Conservation (phyloP, 2,888 invertebrate genomes). For the Drosophila buzzatii region DNA sequence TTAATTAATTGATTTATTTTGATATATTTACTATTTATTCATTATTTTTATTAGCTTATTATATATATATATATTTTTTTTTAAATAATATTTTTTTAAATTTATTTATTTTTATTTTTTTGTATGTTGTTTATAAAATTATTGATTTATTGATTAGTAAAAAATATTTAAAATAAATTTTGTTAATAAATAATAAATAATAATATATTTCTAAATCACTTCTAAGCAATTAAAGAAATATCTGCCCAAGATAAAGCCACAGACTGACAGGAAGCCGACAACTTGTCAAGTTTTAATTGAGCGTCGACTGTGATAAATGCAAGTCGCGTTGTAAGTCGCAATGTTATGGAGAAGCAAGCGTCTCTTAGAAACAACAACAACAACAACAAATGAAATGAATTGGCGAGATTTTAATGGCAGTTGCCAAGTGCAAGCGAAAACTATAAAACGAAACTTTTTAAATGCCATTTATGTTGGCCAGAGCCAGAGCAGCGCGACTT, state of each 20-base stretch:
- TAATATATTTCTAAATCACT: too few relatives aligned
- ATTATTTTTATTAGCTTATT: too few relatives aligned
- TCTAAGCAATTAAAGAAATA: neutral
- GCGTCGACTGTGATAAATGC: constrained; percentile 28
- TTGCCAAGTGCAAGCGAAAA: constrained; percentile 50
- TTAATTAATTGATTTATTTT: too few relatives aligned
- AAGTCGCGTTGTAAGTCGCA: constrained; percentile 1
- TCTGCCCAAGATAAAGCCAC: neutral
- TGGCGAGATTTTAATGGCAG: constrained; percentile 41
- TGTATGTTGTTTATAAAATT: too few relatives aligned
- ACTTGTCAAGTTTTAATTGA: constrained; percentile 46
- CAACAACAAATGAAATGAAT: constrained; percentile 21
- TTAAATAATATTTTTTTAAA: too few relatives aligned
- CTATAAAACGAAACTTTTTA: constrained; percentile 63
- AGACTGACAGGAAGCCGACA: neutral
- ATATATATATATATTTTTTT: too few relatives aligned
- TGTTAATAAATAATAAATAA: too few relatives aligned
- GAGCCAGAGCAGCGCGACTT: constrained; percentile 38
- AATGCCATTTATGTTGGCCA: constrained; percentile 49
- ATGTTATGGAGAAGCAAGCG: neutral
- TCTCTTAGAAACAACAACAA: constrained; percentile 2
- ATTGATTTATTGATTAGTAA: too few relatives aligned
- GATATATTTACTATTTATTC: too few relatives aligned
- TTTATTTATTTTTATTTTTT: too few relatives aligned
- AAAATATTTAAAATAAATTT: too few relatives aligned